phyloP scores from a whole-genome alignment of 2,113 vertebrate species.

The Corydoras sp. region DNA sequence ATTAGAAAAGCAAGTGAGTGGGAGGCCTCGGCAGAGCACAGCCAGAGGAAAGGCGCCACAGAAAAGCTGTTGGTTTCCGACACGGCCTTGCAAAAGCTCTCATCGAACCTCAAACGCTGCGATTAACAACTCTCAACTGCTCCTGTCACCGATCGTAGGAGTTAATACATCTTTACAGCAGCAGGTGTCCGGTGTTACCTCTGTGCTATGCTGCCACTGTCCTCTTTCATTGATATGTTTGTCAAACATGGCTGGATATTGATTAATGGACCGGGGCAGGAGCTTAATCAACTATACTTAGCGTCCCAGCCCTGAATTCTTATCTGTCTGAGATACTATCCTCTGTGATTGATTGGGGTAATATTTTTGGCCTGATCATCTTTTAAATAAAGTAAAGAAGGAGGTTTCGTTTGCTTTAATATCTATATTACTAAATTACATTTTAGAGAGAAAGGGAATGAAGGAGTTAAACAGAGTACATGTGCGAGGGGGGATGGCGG shows the following conservation, averaged over 20 bases:
- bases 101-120: conserved; percentile 8
- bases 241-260: conserved; percentile 25
- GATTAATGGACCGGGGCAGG: conserved; percentile 11
- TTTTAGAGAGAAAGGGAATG: too few species aligned
- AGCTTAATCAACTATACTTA: not conserved
- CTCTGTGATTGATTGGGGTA: not conserved
- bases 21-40: conserved; percentile 30
- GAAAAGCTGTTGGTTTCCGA: conserved; percentile 27
- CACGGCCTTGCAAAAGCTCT: conserved; percentile 26
- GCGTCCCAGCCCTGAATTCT: not conserved
- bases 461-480: too few species aligned
- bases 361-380: too few species aligned
- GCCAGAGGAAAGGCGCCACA: conserved; percentile 20
- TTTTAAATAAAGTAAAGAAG: too few species aligned
- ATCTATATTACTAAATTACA: too few species aligned
- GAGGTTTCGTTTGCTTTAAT: too few species aligned
- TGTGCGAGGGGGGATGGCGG: too few species aligned
- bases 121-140: conserved; percentile 37
- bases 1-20: conserved; percentile 23
- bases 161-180: conserved; percentile 25
- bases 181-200: conserved; percentile 18
- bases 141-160: conserved; percentile 21
- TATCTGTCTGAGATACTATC: not conserved
- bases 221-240: conserved; percentile 27
- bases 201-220: not conserved